Conservation (phyloP, 2,888 invertebrate genomes). For the Gasteruption jaculator region DNA sequence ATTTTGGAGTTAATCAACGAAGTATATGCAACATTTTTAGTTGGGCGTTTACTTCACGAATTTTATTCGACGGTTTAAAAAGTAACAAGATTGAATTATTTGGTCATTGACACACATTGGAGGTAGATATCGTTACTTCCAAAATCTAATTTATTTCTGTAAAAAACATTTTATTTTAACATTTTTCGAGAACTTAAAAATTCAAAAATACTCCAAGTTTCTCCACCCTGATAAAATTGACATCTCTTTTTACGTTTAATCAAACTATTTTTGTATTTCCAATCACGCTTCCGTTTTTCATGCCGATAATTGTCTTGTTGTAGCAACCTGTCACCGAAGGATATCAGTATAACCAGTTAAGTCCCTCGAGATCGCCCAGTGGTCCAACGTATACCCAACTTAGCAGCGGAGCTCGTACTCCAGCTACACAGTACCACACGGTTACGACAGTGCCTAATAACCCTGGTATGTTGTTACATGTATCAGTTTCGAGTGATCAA, state of each 20-base stretch:
- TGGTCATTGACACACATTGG: too few relatives aligned
- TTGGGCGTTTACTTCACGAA: too few relatives aligned
- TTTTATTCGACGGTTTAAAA: too few relatives aligned
- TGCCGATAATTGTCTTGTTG: constrained; percentile 16
- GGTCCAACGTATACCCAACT: constrained; percentile 80
- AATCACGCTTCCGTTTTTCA: constrained; percentile 7
- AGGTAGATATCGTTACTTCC: neutral
- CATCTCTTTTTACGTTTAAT: neutral
- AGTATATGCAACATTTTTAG: too few relatives aligned
- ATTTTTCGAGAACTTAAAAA: neutral
- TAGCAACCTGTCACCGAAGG: constrained; percentile 66
- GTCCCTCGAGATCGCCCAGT: constrained; percentile 78
- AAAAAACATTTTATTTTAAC: neutral
- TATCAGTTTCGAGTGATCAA: too few relatives aligned
- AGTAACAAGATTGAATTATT: neutral
- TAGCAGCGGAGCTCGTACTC: constrained; percentile 62
- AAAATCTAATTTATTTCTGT: neutral
- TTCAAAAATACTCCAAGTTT: neutral
- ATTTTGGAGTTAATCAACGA: too few relatives aligned
- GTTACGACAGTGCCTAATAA: constrained; percentile 51
- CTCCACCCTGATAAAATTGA: neutral
- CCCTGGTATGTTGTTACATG: constrained; percentile 40
- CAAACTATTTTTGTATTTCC: neutral
- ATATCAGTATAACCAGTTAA: constrained; percentile 68
- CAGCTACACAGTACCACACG: constrained; percentile 54